Base-by-base conservation (phyloP, 1,140 invertebrate genomes). In the Lepidostoma basale region DNA sequence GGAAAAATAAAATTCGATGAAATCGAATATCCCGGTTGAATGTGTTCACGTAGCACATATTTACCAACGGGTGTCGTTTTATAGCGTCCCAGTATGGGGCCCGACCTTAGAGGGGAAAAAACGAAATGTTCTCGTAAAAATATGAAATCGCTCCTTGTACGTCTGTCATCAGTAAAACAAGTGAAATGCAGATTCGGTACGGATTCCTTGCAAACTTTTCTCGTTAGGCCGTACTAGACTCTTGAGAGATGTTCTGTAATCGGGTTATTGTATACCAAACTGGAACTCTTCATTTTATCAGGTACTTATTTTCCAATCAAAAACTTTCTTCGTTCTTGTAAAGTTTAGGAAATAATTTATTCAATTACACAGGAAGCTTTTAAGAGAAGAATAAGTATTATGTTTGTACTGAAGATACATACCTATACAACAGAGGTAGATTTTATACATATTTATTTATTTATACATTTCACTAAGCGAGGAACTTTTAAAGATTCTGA, bases 81-180 rank as follows among this genome's bases (percentile, higher is more conserved):
- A 14, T 9, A 18, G 49, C 9, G 14, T 1, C 1, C 25, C 49
- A 16, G n/a, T 33, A 12, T 33, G 49, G 9, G 26, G 30, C 10
- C 33, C 2, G 10, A 16, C 12, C 22, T 12, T 14, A 23, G 8
- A 18, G 23, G 23, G n/a, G 28, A 54, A 54, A 54, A 9, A 30
- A 12, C 49, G n/a, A 33, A 54, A 33, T 30, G 49, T 16, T 54
- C 25, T 30, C 49, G 49, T 54, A 54, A 54, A 54, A 49, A 54
- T 5, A 16, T 54, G 49, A 26, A 33, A 3, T 49, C 23, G 4
- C 23, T 49, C 18, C 9, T 3, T 5, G n/a, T n/a, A n/a, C n/a
- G 25, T 23, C 23, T 47, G 23, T 20, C 44, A 20, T 12, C 45
- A 8, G 45, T 23, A 4, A n/a, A 49, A 49, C 45, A 49, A 49